Evolutionary conservation across 2,797 vertebrate species (phyloP).

Genomic region (Catamblyrhynchus diadema): DNA sequence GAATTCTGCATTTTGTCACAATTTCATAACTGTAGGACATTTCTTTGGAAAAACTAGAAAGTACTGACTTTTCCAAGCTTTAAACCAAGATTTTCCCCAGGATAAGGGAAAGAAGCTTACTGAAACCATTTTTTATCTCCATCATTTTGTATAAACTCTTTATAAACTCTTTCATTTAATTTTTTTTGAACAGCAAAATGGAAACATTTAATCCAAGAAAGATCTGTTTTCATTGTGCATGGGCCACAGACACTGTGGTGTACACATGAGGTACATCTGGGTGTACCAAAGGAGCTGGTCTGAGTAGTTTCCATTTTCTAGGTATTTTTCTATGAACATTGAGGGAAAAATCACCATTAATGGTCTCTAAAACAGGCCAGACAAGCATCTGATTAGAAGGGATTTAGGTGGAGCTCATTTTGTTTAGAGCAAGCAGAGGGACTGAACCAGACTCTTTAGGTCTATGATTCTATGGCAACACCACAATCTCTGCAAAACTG

Average conservation of each 20-base stretch:
- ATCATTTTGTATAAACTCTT: neutral
- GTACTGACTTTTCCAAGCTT: neutral
- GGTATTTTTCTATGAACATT: neutral
- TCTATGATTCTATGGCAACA: constrained; percentile 60
- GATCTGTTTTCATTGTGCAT: neutral
- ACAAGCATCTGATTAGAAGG: neutral
- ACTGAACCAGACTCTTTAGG: neutral
- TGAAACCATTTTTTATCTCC: neutral
- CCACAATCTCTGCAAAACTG: constrained; percentile 54
- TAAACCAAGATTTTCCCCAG: neutral
- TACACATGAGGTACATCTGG: neutral
- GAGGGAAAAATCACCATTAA: neutral
- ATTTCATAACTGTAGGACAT: neutral
- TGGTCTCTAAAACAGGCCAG: neutral
- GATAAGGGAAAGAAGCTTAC: neutral
- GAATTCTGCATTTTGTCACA: neutral
- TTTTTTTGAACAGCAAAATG: neutral
- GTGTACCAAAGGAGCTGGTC: neutral
- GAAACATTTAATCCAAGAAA: neutral
- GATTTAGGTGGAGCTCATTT: neutral
- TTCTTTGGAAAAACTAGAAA: constrained; percentile 1
- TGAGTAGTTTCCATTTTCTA: neutral
- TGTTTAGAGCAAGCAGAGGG: neutral
- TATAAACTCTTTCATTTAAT: neutral
- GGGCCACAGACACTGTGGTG: neutral